phyloP scores from a whole-genome alignment of 2,888 invertebrate genomes.

The Nebria brevicollis region DNA sequence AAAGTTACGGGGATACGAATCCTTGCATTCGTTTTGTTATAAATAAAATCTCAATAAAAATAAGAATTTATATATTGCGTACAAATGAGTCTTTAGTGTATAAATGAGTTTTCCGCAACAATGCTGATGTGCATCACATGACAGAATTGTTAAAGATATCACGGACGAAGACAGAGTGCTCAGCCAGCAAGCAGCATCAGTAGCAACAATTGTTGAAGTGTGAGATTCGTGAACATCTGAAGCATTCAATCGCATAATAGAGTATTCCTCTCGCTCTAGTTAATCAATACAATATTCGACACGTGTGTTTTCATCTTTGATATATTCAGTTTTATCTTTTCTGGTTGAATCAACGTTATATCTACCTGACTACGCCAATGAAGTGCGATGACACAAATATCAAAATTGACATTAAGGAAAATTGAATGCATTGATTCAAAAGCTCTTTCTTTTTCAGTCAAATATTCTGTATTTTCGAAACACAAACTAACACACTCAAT shows the following conservation, averaged over 20 bases:
- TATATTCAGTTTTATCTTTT: not conserved
- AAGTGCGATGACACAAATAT: not conserved
- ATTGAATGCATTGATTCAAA: not conserved
- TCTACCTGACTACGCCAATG: not conserved
- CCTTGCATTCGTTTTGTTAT: too few species aligned
- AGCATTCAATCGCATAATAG: constrained; percentile 41
- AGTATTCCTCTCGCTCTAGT: constrained; percentile 41
- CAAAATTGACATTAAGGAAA: not conserved
- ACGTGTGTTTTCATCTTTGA: not conserved
- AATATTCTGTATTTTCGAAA: too few species aligned
- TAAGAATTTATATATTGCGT: too few species aligned
- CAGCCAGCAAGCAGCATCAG: not conserved
- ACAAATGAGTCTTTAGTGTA: not conserved
- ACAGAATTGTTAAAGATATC: not conserved
- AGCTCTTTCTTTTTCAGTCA: not conserved
- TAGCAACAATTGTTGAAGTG: constrained; percentile 11
- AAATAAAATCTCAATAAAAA: too few species aligned
- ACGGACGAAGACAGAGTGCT: not conserved
- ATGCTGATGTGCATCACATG: not conserved
- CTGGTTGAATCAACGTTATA: not conserved
- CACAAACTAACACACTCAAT: too few species aligned
- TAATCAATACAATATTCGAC: constrained; percentile 38
- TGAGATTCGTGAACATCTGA: constrained; percentile 26
- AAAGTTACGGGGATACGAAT: too few species aligned
- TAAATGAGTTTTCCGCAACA: not conserved